A percentile compares a stretch with the other conserved stretches of the same genome.
Conservation (phyloP, 2,797 vertebrate genomes). For the Propithecus perrieri region DNA sequence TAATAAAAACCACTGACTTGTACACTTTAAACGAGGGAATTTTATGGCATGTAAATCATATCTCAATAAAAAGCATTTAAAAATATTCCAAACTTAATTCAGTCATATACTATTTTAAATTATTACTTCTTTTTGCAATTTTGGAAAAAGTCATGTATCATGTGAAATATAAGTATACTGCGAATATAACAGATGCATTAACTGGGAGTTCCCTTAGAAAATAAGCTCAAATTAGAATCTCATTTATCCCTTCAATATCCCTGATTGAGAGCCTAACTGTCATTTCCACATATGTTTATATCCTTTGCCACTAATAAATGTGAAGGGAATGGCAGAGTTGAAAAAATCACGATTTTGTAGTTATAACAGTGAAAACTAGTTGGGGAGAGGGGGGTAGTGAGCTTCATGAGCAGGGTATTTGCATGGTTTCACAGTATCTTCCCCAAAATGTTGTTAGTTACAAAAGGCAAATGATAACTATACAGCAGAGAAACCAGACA, state of each 20-base stretch:
- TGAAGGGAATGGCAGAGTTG: background rate
- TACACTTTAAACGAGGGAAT: background rate
- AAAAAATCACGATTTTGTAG: background rate
- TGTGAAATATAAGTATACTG: background rate
- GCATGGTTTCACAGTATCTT: background rate
- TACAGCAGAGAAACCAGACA: background rate
- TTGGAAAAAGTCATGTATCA: background rate
- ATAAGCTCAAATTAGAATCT: background rate
- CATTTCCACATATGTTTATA: background rate
- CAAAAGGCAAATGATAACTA: background rate
- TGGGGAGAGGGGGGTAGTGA: background rate
- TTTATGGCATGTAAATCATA: background rate
- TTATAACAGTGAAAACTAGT: background rate
- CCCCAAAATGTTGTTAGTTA: background rate
- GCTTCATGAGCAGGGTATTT: background rate
- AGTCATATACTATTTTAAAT: conserved; percentile 17
- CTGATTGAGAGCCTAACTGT: background rate
- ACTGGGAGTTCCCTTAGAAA: background rate
- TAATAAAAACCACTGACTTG: conserved; percentile 1
- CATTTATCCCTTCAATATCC: background rate
- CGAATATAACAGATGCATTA: background rate
- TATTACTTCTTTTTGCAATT: background rate
- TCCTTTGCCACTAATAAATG: background rate
- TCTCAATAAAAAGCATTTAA: conserved; percentile 5
- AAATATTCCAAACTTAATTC: background rate